Evolutionary conservation across 2,888 invertebrate species (phyloP).

Genomic region (Pseudanteris insignis): DNA sequence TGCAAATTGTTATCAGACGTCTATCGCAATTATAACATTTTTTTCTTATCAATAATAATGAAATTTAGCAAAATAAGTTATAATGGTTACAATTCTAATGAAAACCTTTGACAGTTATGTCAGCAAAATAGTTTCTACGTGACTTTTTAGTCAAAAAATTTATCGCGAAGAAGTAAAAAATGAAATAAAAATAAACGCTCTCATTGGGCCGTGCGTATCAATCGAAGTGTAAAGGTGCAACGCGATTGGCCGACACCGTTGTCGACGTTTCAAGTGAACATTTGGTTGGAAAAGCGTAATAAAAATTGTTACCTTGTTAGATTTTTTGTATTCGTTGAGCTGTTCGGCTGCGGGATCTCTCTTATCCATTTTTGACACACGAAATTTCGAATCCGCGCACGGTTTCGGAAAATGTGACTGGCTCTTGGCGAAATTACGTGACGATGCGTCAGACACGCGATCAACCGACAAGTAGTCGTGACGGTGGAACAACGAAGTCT

Average conservation of each 20-base stretch:
- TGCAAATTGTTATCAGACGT: too few species aligned
- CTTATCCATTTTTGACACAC: slow-evolving; percentile 65
- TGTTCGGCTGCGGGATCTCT: slow-evolving; percentile 74
- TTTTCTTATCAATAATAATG: too few species aligned
- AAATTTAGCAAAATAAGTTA: too few species aligned
- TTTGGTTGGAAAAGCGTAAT: not conserved
- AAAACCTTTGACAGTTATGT: too few species aligned
- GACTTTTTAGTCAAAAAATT: too few species aligned
- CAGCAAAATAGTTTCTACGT: too few species aligned
- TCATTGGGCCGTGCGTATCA: not conserved
- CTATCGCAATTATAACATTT: too few species aligned
- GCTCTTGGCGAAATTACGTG: slow-evolving; percentile 12
- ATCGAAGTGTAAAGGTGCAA: not conserved
- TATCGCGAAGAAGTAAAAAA: too few species aligned
- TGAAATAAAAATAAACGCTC: too few species aligned
- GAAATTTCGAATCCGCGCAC: slow-evolving; percentile 5
- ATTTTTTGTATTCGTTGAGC: slow-evolving; percentile 72
- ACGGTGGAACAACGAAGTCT: slow-evolving; percentile 39
- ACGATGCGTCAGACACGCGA: slow-evolving; percentile 20
- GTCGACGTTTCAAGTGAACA: not conserved
- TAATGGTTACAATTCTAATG: too few species aligned
- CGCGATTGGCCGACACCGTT: slow-evolving; percentile 4
- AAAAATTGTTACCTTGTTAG: slow-evolving; percentile 68
- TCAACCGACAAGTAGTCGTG: slow-evolving; percentile 40
- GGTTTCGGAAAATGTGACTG: slow-evolving; percentile 10